These are phyloP conservation scores for Pollimyrus isidori DNA, from an alignment of 2,113 vertebrate genomes.

Conservation along the genomic window DNA sequence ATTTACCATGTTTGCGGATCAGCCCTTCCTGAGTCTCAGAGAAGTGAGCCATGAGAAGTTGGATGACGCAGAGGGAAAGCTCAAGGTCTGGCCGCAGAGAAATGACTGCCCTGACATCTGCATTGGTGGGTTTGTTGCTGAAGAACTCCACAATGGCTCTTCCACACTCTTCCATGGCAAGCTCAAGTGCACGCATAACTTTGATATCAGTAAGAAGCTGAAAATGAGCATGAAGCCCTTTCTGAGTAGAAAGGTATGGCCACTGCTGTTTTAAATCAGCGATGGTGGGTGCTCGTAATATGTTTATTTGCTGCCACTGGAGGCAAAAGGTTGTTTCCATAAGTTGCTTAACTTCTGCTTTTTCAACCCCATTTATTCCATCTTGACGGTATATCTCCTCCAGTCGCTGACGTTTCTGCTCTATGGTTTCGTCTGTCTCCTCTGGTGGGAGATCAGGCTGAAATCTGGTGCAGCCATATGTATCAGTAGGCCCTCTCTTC, in stretches of 20 bases:
- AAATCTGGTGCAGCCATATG: background rate
- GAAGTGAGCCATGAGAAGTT: too few relatives aligned
- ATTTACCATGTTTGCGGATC: too few relatives aligned
- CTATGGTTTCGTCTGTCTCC: background rate
- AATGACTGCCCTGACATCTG: background rate
- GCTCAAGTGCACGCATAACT: background rate
- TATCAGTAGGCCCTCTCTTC: background rate
- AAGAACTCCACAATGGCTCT: background rate
- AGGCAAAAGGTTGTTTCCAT: background rate
- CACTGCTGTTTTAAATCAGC: background rate
- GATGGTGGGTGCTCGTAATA: background rate
- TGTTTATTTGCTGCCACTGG: background rate
- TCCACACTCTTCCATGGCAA: background rate
- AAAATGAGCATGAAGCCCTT: background rate
- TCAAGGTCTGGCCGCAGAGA: too few relatives aligned
- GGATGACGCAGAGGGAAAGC: too few relatives aligned
- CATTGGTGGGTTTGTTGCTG: background rate
- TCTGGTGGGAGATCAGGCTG: background rate
- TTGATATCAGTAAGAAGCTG: background rate
- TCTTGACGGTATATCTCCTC: background rate
- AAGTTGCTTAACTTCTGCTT: background rate
- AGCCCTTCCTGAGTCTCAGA: too few relatives aligned
- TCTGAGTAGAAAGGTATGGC: background rate
- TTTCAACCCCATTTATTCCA: background rate
- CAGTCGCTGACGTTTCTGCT: background rate